A percentile compares a stretch with the other conserved stretches of the same genome.
Evolutionary conservation across 2,888 invertebrate genomes (phyloP).

Genomic region (Cephus runcator): DNA sequence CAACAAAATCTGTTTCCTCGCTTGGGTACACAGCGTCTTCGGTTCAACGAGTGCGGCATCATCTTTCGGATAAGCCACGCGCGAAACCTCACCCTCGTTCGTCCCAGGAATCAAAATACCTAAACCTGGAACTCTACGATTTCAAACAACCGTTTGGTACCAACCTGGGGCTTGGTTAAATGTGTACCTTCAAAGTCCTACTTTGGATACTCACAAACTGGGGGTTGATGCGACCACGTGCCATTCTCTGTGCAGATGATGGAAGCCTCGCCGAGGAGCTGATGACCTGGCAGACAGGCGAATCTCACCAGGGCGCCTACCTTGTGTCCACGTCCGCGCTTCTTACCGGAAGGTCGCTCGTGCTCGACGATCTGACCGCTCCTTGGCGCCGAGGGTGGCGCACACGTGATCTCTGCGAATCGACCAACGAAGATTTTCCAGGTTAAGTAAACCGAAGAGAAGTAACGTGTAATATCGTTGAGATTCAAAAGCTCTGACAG

Average conservation of each 20-base stretch:
- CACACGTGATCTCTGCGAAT: constrained; percentile 82
- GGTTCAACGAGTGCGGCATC: background rate
- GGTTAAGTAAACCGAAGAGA: background rate
- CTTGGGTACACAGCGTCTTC: background rate
- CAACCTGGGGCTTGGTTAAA: background rate
- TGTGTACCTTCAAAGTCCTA: background rate
- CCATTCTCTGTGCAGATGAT: constrained; percentile 90
- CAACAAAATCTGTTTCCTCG: background rate
- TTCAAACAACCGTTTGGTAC: background rate
- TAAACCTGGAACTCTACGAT: background rate
- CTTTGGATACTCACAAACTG: constrained; percentile 74
- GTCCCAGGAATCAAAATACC: background rate
- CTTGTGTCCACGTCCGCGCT: constrained; percentile 72
- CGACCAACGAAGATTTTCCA: background rate
- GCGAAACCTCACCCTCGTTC: background rate
- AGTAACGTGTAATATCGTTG: background rate
- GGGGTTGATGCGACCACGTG: constrained; percentile 88
- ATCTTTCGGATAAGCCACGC: background rate
- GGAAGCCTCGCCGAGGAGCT: constrained; percentile 80
- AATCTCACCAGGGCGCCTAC: constrained; percentile 86
- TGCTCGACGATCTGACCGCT: constrained; percentile 75
- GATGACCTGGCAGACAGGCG: constrained; percentile 76
- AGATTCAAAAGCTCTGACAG: background rate
- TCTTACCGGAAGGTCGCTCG: constrained; percentile 49
- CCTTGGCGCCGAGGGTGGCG: constrained; percentile 77